A percentile compares a stretch with the other conserved stretches of the same genome.
Conservation (phyloP, 2,113 vertebrate species). For the Solea solea region DNA sequence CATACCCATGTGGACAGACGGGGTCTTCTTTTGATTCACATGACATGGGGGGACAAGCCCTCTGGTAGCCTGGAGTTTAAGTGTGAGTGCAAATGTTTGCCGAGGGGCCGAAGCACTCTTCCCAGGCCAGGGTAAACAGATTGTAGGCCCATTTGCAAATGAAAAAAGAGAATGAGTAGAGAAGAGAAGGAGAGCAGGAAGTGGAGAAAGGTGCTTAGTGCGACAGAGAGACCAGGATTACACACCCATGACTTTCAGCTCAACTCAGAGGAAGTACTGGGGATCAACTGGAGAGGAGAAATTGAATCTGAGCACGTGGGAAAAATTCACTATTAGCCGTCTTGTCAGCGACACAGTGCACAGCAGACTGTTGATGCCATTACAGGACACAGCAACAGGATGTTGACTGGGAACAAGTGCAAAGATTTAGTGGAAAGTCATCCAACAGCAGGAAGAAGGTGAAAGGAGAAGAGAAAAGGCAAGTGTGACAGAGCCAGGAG, state of each 20-base stretch:
- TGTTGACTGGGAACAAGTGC: constrained; percentile 71
- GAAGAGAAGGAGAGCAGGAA: constrained; percentile 76
- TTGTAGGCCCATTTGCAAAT: constrained; percentile 85
- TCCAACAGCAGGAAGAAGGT: constrained; percentile 73
- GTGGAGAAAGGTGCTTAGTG: constrained; percentile 78
- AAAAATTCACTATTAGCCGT: constrained; percentile 66
- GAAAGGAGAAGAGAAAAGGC: constrained; percentile 59
- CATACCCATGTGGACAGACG: constrained; percentile 61
- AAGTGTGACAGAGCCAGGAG: constrained; percentile 26
- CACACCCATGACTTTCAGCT: constrained; percentile 73
- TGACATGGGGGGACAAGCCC: constrained; percentile 56
- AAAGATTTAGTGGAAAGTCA: constrained; percentile 61
- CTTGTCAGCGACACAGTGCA: constrained; percentile 22
- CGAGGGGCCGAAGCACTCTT: constrained; percentile 76
- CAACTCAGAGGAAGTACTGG: constrained; percentile 68
- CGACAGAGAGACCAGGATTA: constrained; percentile 79
- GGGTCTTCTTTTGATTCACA: constrained; percentile 69
- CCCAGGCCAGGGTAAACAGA: constrained; percentile 81
- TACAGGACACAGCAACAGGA: constrained; percentile 72
- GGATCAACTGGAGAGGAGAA: constrained; percentile 73
- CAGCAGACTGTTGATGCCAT: constrained; percentile 56
- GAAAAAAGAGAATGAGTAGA: constrained; percentile 59
- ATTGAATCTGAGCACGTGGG: constrained; percentile 68
- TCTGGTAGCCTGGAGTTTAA: constrained; percentile 70
- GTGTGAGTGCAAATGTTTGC: constrained; percentile 84